phyloP scores from a whole-genome alignment of 2,797 vertebrate species.

The Neopelma chrysocephalum region DNA sequence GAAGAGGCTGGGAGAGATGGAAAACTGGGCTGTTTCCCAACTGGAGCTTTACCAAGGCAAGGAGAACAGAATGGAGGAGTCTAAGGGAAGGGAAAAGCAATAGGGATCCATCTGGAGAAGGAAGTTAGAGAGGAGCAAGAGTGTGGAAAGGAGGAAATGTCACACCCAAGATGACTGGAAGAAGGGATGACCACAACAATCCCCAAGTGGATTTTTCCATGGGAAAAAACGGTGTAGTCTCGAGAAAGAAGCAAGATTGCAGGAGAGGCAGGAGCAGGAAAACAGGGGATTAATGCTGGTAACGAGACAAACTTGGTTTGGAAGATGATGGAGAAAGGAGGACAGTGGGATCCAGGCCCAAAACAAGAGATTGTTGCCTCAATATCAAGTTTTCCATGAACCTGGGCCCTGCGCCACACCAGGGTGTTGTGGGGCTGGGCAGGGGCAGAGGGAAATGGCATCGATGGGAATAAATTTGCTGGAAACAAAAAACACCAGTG shows the following conservation, averaged over 20 bases:
- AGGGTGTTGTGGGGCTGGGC: fast-evolving
- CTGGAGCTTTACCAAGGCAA: slow-evolving; percentile 45
- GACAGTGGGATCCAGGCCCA: fast-evolving
- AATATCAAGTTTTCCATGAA: fast-evolving
- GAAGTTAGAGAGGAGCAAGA: background rate
- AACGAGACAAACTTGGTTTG: background rate
- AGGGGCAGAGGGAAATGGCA: background rate
- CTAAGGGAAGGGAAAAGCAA: background rate
- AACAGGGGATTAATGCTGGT: background rate
- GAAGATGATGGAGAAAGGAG: background rate
- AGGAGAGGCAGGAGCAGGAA: background rate
- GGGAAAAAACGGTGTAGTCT: background rate
- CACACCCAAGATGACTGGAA: background rate
- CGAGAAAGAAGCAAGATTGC: background rate
- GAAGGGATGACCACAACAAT: background rate
- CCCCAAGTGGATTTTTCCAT: background rate
- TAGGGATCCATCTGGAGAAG: background rate
- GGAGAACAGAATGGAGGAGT: slow-evolving; percentile 38
- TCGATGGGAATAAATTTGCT: background rate
- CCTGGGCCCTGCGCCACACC: too few relatives aligned
- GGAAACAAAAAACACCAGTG: background rate
- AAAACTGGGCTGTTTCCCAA: slow-evolving; percentile 52
- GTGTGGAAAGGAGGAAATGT: background rate
- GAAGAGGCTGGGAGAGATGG: slow-evolving; percentile 36
- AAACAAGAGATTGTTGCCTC: background rate